Evolutionary conservation across 2,113 vertebrate species (phyloP).

Genomic region (Drymodes brunneopygia): DNA sequence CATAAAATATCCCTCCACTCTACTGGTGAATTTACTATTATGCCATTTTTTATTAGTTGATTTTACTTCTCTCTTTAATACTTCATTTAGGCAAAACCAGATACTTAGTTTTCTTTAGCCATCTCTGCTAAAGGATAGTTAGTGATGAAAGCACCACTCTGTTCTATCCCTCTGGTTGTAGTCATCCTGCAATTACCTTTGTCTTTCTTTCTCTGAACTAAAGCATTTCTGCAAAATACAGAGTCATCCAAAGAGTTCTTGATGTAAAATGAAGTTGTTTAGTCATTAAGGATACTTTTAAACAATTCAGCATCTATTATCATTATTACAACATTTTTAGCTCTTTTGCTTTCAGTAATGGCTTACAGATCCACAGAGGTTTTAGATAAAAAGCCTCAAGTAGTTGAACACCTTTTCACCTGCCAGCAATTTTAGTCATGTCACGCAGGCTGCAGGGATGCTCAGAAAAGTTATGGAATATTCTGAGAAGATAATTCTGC

Average conservation of each 20-base stretch:
- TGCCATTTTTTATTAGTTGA: neutral
- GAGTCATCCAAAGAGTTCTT: neutral
- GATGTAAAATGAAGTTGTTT: neutral
- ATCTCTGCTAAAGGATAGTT: neutral
- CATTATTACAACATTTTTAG: neutral
- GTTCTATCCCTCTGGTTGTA: neutral
- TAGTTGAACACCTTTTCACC: neutral
- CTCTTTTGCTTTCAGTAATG: neutral
- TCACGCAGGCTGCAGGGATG: neutral
- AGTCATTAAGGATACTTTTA: neutral
- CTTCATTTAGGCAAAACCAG: neutral
- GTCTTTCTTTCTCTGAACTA: neutral
- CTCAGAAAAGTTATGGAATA: neutral
- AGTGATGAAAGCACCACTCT: neutral
- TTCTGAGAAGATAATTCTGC: neutral
- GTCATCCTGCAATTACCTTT: neutral
- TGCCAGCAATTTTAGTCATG: neutral
- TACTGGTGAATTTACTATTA: neutral
- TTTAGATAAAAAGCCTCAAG: neutral
- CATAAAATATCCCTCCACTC: neutral
- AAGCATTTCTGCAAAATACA: neutral
- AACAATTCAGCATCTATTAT: neutral
- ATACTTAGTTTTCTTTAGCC: neutral
- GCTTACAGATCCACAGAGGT: neutral
- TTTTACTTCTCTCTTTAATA: neutral